Evolutionary conservation across 2,888 invertebrate species (phyloP), one percentile per base, ranked within the genome.

Genomic region (Molorchus minor): DNA sequence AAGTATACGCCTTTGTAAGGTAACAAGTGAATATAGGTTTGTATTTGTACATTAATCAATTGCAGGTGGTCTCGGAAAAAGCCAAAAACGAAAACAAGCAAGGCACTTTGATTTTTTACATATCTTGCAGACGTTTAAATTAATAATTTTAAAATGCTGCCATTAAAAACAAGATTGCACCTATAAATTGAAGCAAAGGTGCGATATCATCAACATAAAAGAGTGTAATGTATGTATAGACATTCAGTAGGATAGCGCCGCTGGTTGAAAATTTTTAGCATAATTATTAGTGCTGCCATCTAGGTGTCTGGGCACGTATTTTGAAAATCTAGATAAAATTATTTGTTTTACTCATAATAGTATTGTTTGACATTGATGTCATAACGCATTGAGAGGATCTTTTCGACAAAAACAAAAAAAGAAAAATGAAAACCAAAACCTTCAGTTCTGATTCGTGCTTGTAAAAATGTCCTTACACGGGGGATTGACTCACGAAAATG

Each of bases 91-190:
- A 43, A 59, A 41, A 51, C 53, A 44, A 33, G 54, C 21, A 59
- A 61, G 61, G 57, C 61, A 61, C 61, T 53, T 53, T 29, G 17
- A 20, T 30, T 33, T 40, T 7, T n/a, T n/a, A n/a, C n/a, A n/a
- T n/a, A 3, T 54, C 12, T 19, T 41, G n/a, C 1, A 40, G 7
- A 8, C 20, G 21, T 41, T 40, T 40, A 12, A 43, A 19, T 41
- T 41, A 12, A 13, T n/a, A 35, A n/a, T 2, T 16, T 15, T 16
- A 10, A 12, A 13, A 8, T 40, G 40, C 41, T 53, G 4, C 40
- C 19, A 33, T 33, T 19, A 21, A 20, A 38, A 20, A 36, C 5
- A 36, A 25, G 15, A 3, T 38, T 15, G 19, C 33, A 38, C 15
- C 8, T 38, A 13, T 38, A n/a, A 7, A 13, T 38, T 8, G 8